Base-by-base conservation (phyloP, 2,797 vertebrate genomes). In the Chaetodon trifasciatus region DNA sequence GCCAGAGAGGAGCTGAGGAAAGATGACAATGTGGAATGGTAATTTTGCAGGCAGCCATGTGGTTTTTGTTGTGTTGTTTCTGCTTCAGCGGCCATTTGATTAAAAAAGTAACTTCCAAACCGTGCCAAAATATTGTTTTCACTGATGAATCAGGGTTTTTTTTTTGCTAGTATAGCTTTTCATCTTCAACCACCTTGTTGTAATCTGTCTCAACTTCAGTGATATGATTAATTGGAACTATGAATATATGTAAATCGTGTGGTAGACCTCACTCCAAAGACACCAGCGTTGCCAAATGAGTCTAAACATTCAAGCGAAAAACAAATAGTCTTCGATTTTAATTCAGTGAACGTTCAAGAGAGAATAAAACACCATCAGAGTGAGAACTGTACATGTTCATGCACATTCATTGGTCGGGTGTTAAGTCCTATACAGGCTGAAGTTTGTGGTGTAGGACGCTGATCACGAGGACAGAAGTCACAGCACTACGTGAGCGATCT, bases 1-100 rank as follows among this genome's bases (percentile, higher is more conserved):
- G 65, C 67, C 16, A 44, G 61, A 68, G 72, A 57, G 40, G 62
- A 60, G 72, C 40, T 40, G 69, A 68, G 75, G 70, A 79, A 44
- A 61, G 49, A 80, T 67, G 62, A 57, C 49, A 76, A 63, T 76
- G 56, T 78, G 11, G 55, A 76, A 32, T 60, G 70, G 52, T 61
- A 32, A 24, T 65, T 83, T 42, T 47, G 50, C 35, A 9, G 28
- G 3, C 10, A 53, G 55, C 13, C 24, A 21, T 74, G 9, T 57
- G 44, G 7, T 6, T 0, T 21, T 19, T 47, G 11, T 64, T 23
- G 17, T 47, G 24, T 17, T 74, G 63, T 46, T 72, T 75, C 47
- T 52, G 16, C n/a, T 11, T 58, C 17, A 49, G 8, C 35, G 62
- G 40, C 19, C 8, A 17, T 75, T 57, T 65, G n/a, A 70, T 64